Evolutionary conservation across 2,797 vertebrate species (phyloP).

Genomic region (Gorsachius magnificus): DNA sequence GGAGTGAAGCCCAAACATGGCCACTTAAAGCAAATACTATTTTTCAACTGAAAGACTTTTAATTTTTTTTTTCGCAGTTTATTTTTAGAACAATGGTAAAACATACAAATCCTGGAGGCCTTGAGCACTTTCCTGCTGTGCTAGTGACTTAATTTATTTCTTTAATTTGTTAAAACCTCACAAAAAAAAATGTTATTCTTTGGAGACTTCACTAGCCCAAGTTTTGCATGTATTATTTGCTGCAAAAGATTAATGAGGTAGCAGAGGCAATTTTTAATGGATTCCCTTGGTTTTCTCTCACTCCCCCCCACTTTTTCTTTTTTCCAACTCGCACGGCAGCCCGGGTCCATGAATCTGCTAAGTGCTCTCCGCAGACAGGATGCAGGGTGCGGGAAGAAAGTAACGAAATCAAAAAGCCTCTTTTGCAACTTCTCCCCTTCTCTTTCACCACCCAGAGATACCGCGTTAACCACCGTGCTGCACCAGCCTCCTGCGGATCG

Average conservation of each 20-base stretch:
- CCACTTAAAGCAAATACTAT: constrained; percentile 53
- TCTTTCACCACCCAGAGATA: background rate
- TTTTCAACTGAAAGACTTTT: constrained; percentile 46
- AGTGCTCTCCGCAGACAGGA: constrained; percentile 31
- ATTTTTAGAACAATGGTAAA: constrained; percentile 74
- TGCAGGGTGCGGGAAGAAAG: background rate
- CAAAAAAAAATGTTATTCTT: constrained; percentile 72
- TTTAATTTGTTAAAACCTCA: constrained; percentile 78
- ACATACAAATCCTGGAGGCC: constrained; percentile 62
- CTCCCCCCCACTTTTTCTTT: background rate
- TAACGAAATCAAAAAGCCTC: background rate
- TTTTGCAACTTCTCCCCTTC: background rate
- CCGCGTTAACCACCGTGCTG: fast-evolving
- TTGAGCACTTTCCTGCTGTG: constrained; percentile 66
- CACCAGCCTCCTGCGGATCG: background rate
- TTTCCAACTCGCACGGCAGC: background rate
- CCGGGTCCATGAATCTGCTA: constrained; percentile 39
- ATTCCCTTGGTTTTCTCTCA: constrained; percentile 69
- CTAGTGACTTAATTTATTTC: constrained; percentile 78
- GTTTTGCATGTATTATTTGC: constrained; percentile 72
- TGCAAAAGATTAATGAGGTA: constrained; percentile 75
- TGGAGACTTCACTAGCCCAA: constrained; percentile 63
- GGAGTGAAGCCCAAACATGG: constrained; percentile 12
- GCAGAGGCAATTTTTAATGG: constrained; percentile 70
- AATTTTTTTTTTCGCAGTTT: background rate